Conservation (phyloP, 2,113 vertebrate species). For the Eudorcas thomsonii region DNA sequence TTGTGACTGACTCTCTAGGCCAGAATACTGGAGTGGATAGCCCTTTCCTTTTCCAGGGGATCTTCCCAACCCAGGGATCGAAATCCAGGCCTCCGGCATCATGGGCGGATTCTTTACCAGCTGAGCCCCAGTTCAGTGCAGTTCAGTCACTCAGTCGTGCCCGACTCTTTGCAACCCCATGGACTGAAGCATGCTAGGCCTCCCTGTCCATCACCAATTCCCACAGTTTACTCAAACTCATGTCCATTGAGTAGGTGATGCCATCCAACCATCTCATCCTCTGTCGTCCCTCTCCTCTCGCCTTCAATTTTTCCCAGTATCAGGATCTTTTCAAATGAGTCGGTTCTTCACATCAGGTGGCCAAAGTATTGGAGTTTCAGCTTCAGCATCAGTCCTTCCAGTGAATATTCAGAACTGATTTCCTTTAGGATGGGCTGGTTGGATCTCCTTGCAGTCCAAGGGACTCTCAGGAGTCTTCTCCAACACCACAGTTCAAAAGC, state of each 20-base stretch:
- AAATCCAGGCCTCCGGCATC: neutral
- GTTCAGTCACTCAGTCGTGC: neutral
- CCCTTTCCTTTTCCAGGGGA: neutral
- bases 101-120: neutral
- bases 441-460: neutral
- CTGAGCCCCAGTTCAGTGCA: neutral
- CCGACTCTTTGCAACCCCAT: neutral
- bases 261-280: neutral
- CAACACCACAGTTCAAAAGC: neutral
- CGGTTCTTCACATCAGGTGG: neutral
- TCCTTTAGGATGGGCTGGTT: neutral
- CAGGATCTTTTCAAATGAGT: neutral
- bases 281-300: neutral
- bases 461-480: neutral
- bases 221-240: neutral
- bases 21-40: neutral
- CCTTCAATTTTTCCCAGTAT: neutral
- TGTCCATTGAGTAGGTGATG: neutral
- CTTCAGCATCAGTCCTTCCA: neutral
- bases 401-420: neutral
- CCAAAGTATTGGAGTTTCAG: neutral
- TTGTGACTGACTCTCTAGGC: neutral
- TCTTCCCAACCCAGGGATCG: neutral
- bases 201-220: neutral
- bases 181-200: neutral